Evolutionary conservation across 2,113 vertebrate species (phyloP).

Genomic region (Symphodus melops): DNA sequence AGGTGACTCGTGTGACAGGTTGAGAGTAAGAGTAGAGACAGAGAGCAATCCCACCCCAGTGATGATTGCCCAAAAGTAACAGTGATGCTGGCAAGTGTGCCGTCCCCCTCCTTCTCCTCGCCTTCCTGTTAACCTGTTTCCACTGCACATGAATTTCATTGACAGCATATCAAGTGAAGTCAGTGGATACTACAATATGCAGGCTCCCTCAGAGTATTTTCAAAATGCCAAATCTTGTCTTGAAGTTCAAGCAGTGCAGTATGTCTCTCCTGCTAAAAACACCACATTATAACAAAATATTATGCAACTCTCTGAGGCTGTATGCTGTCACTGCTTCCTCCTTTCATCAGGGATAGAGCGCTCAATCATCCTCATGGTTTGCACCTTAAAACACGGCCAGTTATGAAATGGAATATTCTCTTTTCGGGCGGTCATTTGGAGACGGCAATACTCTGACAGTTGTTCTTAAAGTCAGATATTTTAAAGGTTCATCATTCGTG

Average conservation of each 20-base stretch:
- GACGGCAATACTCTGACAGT: constrained; percentile 9
- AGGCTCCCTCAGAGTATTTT: constrained; percentile 45
- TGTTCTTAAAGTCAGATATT: not conserved
- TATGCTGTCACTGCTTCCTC: no score
- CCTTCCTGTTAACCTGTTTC: constrained; percentile 43
- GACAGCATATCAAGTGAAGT: constrained; percentile 28
- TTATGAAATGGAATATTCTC: constrained; percentile 32
- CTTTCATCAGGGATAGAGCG: no score
- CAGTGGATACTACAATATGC: constrained; percentile 29
- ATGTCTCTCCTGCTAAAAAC: no score
- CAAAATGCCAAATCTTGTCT: constrained; percentile 12
- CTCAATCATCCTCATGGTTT: constrained; percentile 3
- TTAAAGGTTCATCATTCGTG: not conserved
- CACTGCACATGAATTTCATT: constrained; percentile 37
- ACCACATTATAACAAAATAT: no score
- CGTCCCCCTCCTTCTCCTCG: constrained; percentile 30
- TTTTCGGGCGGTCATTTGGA: constrained; percentile 31
- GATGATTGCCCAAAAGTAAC: constrained; percentile 27
- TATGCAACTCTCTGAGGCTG: no score
- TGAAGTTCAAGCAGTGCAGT: no score
- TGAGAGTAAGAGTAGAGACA: constrained; percentile 17
- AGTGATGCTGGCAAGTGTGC: constrained; percentile 10
- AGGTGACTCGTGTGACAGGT: constrained; percentile 25
- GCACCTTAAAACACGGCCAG: constrained; percentile 39
- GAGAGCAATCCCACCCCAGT: constrained; percentile 42